Evolutionary conservation across 2,113 vertebrate species (phyloP), one percentile per base, ranked within the genome.

Genomic region (Calypte anna): DNA sequence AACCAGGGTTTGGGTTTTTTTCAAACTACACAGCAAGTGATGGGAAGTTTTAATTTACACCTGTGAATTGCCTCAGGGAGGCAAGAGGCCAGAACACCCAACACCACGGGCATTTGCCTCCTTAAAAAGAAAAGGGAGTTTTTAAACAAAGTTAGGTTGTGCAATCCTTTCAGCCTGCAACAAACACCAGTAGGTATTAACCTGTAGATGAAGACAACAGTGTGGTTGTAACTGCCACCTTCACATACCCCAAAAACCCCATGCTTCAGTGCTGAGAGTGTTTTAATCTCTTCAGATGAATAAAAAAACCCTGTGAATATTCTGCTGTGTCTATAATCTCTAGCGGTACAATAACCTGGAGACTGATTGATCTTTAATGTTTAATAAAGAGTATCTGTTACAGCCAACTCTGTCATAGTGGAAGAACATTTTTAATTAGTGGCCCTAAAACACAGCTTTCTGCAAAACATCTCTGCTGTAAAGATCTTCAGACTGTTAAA

Each of bases 371-470:
- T 73, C n/a, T 95, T 72, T 85, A 86, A 89, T 38, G 44, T 76
- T 94, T 86, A 90, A 87, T 61, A 91, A 55, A 59, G 75, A 67
- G 48, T 74, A 85, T 67, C 51, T 57, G 53, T 83, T 94, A 90
- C 82, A 96, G 88, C 25, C 76, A 90, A 84, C 69, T 53, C 84
- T 25, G 62, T 73, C 93, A 86, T 57, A 88, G 31, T 33, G 51
- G 81, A 96, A 88, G 40, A 84, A 94, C 57, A 85, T 68, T 95
- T 95, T 95, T 92, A 93, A 94, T 96, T 86, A 96, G 88, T 63
- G 77, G 58, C 89, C 82, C 86, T 50, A 82, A 95, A 96, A 72
- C 72, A 31, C 58, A 64, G 86, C 43, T 72, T 94, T 96, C 91
- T 87, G 77, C 74, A 95, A 94, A 80, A 70, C 5, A 69, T n/a